These are phyloP conservation scores for Momotus momota DNA, from an alignment of 2,797 vertebrate species.

Conservation along the genomic window DNA sequence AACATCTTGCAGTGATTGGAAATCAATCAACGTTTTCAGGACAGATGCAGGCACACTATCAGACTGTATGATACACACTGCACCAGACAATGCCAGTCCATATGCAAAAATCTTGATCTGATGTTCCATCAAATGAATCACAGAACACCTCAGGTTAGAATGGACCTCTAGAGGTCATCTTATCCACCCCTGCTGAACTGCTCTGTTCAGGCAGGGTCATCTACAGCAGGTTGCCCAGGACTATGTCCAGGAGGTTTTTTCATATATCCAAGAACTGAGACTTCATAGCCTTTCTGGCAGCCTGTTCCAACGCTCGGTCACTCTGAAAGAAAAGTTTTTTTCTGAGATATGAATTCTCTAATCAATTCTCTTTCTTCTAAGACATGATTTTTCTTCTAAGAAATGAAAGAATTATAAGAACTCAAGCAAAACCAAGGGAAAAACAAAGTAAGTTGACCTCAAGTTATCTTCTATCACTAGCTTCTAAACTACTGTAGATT, in stretches of 20 bases:
- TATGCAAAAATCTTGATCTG: background rate
- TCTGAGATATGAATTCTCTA: background rate
- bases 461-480: background rate
- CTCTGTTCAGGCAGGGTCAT: background rate
- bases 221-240: background rate
- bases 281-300: background rate
- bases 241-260: background rate
- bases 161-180: background rate
- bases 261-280: background rate
- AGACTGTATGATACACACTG: no score
- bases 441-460: background rate
- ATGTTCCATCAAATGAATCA: background rate
- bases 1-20: background rate
- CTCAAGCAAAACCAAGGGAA: background rate
- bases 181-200: background rate
- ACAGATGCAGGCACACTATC: background rate
- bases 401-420: background rate
- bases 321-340: background rate
- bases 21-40: background rate
- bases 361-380: constrained; percentile 1
- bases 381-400: background rate
- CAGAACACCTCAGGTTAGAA: background rate
- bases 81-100: rapidly evolving
- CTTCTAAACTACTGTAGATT: background rate
- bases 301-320: background rate